phyloP scores from a whole-genome alignment of 2,113 vertebrate genomes.

The Petroica traversi region DNA sequence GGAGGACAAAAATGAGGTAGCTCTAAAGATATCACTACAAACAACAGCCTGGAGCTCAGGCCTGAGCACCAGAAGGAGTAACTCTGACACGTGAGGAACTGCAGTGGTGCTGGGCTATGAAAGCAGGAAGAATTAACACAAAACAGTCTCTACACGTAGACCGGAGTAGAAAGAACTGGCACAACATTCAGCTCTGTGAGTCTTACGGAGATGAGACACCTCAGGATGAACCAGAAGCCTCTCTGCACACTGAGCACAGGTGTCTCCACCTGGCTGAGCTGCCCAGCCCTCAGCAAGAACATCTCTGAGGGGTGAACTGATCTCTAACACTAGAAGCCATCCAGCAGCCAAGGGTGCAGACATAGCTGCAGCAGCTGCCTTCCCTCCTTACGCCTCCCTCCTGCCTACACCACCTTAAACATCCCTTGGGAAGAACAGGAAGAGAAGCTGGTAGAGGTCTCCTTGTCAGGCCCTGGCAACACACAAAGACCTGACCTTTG shows the following conservation, averaged over 20 bases:
- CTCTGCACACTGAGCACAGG: background rate
- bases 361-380: background rate
- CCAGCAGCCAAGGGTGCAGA: background rate
- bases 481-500: background rate
- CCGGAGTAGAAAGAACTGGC: background rate
- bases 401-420: background rate
- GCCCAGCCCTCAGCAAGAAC: background rate
- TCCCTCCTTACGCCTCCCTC: background rate
- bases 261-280: background rate
- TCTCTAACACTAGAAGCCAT: background rate
- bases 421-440: background rate
- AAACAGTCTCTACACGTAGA: fast-evolving
- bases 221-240: background rate
- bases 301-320: background rate
- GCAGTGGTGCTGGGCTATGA: background rate
- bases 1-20: background rate
- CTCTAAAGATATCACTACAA: background rate
- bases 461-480: background rate
- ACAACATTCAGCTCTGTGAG: background rate
- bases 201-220: background rate
- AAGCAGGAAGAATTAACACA: background rate
- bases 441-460: background rate
- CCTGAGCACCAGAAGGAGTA: background rate
- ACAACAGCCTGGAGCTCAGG: background rate
- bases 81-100: background rate